Percentiles rank a stretch among this genome's conserved stretches.
These are phyloP conservation scores for Tenrec ecaudatus DNA, from an alignment of 2,113 vertebrate genomes.

Conservation along the genomic window DNA sequence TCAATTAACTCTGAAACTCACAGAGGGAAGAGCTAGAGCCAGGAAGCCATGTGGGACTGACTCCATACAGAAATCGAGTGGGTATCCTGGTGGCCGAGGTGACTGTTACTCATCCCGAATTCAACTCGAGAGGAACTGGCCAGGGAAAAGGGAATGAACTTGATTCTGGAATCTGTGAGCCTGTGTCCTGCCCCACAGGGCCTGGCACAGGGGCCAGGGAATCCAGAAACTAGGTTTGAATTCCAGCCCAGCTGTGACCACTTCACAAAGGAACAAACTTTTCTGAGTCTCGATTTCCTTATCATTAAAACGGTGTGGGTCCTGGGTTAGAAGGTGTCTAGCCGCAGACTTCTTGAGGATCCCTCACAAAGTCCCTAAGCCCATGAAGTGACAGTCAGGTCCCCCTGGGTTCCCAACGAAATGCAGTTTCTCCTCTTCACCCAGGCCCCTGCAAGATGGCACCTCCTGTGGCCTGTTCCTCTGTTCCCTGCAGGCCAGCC, in stretches of 20 bases:
- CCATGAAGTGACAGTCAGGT: neutral
- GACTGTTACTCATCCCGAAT: neutral
- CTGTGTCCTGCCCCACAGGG: neutral
- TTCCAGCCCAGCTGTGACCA: neutral
- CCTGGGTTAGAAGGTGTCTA: neutral
- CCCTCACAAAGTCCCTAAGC: neutral
- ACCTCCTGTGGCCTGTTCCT: neutral
- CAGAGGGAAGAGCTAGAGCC: too few species aligned
- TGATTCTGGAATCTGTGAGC: neutral
- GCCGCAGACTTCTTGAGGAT: neutral
- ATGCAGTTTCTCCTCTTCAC: too few species aligned
- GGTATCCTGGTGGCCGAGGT: too few species aligned
- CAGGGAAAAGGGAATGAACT: neutral
- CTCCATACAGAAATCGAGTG: too few species aligned
- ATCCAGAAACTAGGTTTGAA: fast-evolving
- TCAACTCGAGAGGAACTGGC: neutral
- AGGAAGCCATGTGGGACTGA: too few species aligned
- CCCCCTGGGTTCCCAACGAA: too few species aligned
- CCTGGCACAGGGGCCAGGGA: neutral
- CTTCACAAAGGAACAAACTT: neutral
- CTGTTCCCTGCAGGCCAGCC: fast-evolving
- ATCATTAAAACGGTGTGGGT: neutral
- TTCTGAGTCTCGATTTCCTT: neutral
- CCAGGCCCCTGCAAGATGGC: fast-evolving
- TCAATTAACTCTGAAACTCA: too few species aligned